These are phyloP conservation scores for Danio jaintianensis DNA, from an alignment of 2,797 vertebrate genomes.

Conservation along the genomic window DNA sequence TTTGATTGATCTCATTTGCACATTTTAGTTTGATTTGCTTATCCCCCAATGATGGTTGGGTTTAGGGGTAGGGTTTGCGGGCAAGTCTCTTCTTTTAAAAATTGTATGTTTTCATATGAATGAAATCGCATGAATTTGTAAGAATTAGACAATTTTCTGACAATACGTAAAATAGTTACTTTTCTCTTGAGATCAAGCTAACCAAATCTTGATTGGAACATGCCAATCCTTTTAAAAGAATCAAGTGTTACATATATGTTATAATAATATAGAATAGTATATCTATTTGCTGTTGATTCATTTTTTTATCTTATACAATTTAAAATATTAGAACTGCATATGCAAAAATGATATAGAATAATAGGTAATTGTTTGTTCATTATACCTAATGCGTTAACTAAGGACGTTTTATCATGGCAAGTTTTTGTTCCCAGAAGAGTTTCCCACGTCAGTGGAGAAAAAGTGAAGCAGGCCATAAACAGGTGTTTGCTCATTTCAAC, in stretches of 20 bases:
- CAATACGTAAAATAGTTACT: too few relatives aligned
- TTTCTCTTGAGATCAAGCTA: too few relatives aligned
- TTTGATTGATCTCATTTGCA: too few relatives aligned
- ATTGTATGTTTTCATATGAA: too few relatives aligned
- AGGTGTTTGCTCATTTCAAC: conserved; percentile 64
- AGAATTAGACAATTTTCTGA: too few relatives aligned
- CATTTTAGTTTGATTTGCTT: too few relatives aligned
- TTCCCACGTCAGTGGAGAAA: neutral
- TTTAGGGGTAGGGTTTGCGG: too few relatives aligned
- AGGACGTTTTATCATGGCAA: neutral
- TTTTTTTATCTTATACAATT: neutral
- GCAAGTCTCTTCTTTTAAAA: too few relatives aligned
- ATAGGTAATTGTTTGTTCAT: neutral
- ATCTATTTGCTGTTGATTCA: neutral
- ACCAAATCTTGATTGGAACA: too few relatives aligned
- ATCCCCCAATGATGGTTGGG: too few relatives aligned
- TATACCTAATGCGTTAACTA: neutral
- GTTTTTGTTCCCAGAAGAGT: neutral
- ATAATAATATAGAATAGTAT: neutral
- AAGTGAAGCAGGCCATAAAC: conserved; percentile 50
- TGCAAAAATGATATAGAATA: neutral
- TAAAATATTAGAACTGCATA: neutral
- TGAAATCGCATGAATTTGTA: too few relatives aligned
- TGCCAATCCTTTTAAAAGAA: too few relatives aligned
- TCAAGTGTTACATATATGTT: neutral